Conservation (phyloP, 2,113 vertebrate genomes). For the Ammodytes marinus region DNA sequence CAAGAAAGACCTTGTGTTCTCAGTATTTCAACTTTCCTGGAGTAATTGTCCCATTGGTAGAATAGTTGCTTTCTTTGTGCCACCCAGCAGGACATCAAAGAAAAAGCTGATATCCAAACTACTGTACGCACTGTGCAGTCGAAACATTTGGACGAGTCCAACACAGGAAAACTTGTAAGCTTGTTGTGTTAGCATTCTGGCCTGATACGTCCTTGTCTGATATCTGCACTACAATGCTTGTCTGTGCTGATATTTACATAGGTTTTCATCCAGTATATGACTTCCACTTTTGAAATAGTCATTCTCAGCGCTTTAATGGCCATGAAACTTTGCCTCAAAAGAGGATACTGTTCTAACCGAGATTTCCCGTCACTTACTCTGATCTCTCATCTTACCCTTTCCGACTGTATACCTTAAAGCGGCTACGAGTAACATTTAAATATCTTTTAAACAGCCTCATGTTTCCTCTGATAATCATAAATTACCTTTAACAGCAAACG, state of each 20-base stretch:
- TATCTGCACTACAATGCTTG: constrained; percentile 46
- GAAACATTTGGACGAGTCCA: constrained; percentile 57
- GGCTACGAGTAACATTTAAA: too few species aligned
- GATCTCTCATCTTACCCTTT: constrained; percentile 38
- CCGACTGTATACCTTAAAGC: constrained; percentile 20
- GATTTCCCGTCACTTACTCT: constrained; percentile 41
- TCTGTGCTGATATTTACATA: constrained; percentile 58
- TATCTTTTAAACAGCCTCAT: too few species aligned
- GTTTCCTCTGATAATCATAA: too few species aligned
- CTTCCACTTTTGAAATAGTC: constrained; percentile 18
- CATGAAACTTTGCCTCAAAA: constrained; percentile 14
- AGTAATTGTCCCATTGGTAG: constrained; percentile 73
- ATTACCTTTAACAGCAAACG: too few species aligned
- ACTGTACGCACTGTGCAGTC: constrained; percentile 42
- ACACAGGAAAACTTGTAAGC: constrained; percentile 55
- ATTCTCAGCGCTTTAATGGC: constrained; percentile 31
- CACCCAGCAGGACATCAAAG: constrained; percentile 69
- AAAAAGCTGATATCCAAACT: constrained; percentile 62
- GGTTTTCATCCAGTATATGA: constrained; percentile 27
- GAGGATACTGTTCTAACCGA: constrained; percentile 33
- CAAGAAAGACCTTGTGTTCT: constrained; percentile 68
- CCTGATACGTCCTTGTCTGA: constrained; percentile 34
- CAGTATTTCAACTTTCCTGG: constrained; percentile 70
- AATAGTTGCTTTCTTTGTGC: constrained; percentile 58
- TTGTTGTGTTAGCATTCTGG: constrained; percentile 28